Base-by-base conservation (phyloP, 2,888 invertebrate species). In the Rhingia rostrata region DNA sequence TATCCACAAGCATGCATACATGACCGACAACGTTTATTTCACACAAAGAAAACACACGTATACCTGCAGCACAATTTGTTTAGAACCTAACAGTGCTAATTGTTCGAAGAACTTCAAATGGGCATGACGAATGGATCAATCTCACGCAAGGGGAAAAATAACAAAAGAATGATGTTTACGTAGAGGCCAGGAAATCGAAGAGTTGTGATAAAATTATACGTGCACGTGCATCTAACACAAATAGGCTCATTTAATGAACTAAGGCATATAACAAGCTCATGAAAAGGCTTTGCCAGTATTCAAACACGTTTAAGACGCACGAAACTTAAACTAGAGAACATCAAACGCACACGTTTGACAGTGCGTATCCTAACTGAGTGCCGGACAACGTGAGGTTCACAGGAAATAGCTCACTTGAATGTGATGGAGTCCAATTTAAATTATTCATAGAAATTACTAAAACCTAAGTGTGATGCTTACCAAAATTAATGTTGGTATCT, bases 61-160 rank as follows among this genome's bases (percentile, higher is more conserved):
- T 22, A 22, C 22, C 22, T 22, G 22, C 22, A 22, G 22, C 22
- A 22, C 37, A 54, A 22, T 51, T 39, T 32, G 39, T 64, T 64
- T 45, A 54, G 53, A 43, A 35, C 41, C 53, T 39, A 2, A n/a
- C 58, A 60, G 60, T 70, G 58, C 33, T 70, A 70, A 70, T 70
- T 70, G 33, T 41, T 70, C 32, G 39, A 33, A 49, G 58, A 41
- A 33, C 47, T 32, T 47, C 37, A 69, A 69, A 69, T 43, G 49
- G 12, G 56, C 49, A 58, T 70, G 58, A 58, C 58, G 47, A 70
- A 72, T 60, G 49, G 37, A 56, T 58, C 35, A 41, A 41, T 70
- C 70, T 6, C 14, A 33, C 39, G 39, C 30, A 60, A 41, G 33
- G 41, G 14, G 22, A 22, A 22, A 30, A 47, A 67, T 35, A 47